These are phyloP conservation scores for Pectinophora gossypiella DNA, from an alignment of 1,140 invertebrate species.

Conservation along the genomic window DNA sequence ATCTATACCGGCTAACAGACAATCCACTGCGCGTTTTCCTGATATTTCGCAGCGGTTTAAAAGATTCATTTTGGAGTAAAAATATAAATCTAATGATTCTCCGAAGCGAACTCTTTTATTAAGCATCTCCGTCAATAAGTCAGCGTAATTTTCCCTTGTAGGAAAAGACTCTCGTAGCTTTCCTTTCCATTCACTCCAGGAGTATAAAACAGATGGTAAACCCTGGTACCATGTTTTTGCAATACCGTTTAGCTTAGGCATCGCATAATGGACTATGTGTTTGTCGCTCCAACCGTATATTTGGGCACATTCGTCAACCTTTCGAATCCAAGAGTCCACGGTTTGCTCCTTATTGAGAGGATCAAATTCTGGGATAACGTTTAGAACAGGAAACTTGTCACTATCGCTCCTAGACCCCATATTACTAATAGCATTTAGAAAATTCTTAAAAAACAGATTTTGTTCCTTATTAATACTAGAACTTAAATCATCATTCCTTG, in stretches of 20 bases:
- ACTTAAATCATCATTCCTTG: neutral
- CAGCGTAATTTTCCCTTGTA: slow-evolving; percentile 13
- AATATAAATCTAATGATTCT: slow-evolving; percentile 6
- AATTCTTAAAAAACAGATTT: slow-evolving; percentile 4
- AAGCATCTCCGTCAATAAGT: slow-evolving; percentile 17
- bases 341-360: slow-evolving; percentile 5
- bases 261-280: slow-evolving; percentile 4
- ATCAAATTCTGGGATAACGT: slow-evolving; percentile 6
- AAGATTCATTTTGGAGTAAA: slow-evolving; percentile 8
- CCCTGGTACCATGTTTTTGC: slow-evolving; percentile 12
- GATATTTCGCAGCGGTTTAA: slow-evolving; percentile 7
- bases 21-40: slow-evolving; percentile 7
- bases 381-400: neutral
- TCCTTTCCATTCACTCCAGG: slow-evolving; percentile 31
- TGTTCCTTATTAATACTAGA: neutral
- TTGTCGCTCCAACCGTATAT: slow-evolving; percentile 5
- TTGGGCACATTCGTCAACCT: slow-evolving; percentile 8
- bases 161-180: slow-evolving; percentile 26
- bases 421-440: slow-evolving; percentile 1
- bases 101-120: slow-evolving; percentile 4
- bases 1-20: slow-evolving; percentile 3
- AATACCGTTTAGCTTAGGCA: slow-evolving; percentile 20
- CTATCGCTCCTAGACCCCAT: neutral
- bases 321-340: slow-evolving; percentile 3
- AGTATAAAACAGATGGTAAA: slow-evolving; percentile 17